Evolutionary conservation across 2,888 invertebrate genomes (phyloP).

Genomic region (Heliconius sara): DNA sequence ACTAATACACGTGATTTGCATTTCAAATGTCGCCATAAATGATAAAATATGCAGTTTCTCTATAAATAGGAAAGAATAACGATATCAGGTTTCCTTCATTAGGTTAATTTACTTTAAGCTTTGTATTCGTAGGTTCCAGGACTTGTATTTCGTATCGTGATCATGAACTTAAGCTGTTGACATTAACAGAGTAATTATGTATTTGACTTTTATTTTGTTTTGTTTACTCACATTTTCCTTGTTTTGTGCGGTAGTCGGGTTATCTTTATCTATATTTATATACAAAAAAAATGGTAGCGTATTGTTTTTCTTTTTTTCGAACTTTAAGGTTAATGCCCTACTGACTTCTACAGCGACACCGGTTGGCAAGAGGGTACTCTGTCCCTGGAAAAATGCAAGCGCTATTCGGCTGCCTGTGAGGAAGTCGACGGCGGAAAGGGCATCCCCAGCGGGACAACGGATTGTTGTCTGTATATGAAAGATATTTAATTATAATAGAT

Average conservation of each 20-base stretch:
- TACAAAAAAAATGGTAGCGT: no score
- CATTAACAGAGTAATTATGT: not conserved
- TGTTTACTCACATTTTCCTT: not conserved
- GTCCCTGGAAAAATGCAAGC: no score
- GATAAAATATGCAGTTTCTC: slow-evolving; percentile 2
- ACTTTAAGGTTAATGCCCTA: no score
- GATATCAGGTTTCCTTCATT: not conserved
- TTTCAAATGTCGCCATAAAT: not conserved
- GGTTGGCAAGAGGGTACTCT: no score
- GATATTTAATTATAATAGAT: no score
- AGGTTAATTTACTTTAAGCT: not conserved
- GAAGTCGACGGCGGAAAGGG: no score
- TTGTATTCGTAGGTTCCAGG: not conserved
- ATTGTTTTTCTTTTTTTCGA: no score
- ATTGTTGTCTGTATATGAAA: no score
- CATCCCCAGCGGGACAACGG: no score
- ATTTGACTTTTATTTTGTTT: not conserved
- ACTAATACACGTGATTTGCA: not conserved
- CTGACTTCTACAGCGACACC: no score
- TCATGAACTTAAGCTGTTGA: not conserved
- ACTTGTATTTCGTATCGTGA: not conserved
- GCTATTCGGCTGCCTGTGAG: no score
- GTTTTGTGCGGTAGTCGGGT: not conserved
- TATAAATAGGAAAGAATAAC: not conserved
- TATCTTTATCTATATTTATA: not conserved